Conservation (phyloP, 2,888 invertebrate species). For the Xylota segnis region DNA sequence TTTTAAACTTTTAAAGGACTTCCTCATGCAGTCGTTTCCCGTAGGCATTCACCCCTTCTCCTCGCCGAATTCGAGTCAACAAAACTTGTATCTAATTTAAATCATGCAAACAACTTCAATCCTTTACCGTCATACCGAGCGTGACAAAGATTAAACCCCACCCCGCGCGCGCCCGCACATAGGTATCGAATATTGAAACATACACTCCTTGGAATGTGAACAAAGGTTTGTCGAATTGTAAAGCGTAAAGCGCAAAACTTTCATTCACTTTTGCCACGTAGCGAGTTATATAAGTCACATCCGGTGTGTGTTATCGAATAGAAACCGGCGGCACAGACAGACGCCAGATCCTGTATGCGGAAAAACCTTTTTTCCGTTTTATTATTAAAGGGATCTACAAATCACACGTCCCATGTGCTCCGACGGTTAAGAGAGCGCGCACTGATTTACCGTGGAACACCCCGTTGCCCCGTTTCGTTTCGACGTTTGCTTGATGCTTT, state of each 20-base stretch:
- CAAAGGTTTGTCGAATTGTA: conserved; percentile 58
- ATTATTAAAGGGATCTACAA: conserved; percentile 51
- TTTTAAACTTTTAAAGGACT: conserved; percentile 3
- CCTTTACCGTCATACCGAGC: conserved; percentile 43
- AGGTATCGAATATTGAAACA: conserved; percentile 24
- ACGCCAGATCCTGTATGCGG: conserved; percentile 58
- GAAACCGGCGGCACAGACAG: conserved; percentile 57
- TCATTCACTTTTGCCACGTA: conserved; percentile 62
- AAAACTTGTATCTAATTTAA: conserved; percentile 56
- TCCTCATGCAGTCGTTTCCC: not conserved
- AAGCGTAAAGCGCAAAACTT: conserved; percentile 59
- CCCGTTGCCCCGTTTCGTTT: conserved; percentile 11
- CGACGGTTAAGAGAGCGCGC: conserved; percentile 27
- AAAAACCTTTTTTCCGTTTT: conserved; percentile 46
- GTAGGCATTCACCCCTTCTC: not conserved
- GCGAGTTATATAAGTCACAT: conserved; percentile 66
- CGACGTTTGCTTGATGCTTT: conserved; percentile 7
- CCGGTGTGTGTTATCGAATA: conserved; percentile 67
- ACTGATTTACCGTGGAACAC: conserved; percentile 56
- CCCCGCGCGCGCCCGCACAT: conserved; percentile 11
- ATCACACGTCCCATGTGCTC: conserved; percentile 60
- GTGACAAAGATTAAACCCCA: conserved; percentile 55
- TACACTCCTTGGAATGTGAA: conserved; percentile 47
- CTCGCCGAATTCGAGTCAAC: conserved; percentile 28
- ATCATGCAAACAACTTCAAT: conserved; percentile 56